Base-by-base conservation (phyloP, 2,797 vertebrate genomes). In the Telmatherina bonti region DNA sequence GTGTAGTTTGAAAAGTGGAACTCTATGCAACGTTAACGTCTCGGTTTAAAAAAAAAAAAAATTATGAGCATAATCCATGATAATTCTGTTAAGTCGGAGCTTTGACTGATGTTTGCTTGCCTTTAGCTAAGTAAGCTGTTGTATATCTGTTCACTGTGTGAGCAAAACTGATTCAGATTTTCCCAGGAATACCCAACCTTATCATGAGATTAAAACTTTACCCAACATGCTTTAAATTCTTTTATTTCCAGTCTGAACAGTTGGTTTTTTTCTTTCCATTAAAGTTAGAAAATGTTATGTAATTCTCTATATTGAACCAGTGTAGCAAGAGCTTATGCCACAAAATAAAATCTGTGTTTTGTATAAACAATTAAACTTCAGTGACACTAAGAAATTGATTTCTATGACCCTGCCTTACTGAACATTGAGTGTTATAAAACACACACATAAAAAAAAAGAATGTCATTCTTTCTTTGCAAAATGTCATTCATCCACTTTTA, bases 41-140 rank as follows among this genome's bases (percentile, higher is more conserved):
- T n/a, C n/a, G n/a, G n/a, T n/a, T n/a, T n/a, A n/a, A n/a, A n/a
- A n/a, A n/a, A n/a, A n/a, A n/a, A n/a, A n/a, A n/a, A n/a, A 24
- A 36, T 52, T 24, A 52, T 26, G 5, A 18, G 33, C 11, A 47
- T 18, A 68, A 70, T 4, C 27, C 22, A 30, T 51, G 52, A 58
- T 51, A 10, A 51, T 26, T 59, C 38, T 54, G 38, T 70, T 36
- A 15, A 54, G 22, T 3, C 27, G 53, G 22, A 52, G 16, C 13
- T 76, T 35, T 70, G 27, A 70, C 52, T 52, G 38, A 72, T n/a
- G 22, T 7, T 53, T 12, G 0, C 36, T 31, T 47, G 45, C 57
- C 56, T 61, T 55, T 30, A 11, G 43, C 38, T 29, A 61, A 35
- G 15, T 35, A 26, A 58, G 11, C 11, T 47, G 27, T 29, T 41